Evolutionary conservation across 2,888 invertebrate species (phyloP), one percentile per base, ranked within the genome.

Genomic region (Hypomecis atomaria): DNA sequence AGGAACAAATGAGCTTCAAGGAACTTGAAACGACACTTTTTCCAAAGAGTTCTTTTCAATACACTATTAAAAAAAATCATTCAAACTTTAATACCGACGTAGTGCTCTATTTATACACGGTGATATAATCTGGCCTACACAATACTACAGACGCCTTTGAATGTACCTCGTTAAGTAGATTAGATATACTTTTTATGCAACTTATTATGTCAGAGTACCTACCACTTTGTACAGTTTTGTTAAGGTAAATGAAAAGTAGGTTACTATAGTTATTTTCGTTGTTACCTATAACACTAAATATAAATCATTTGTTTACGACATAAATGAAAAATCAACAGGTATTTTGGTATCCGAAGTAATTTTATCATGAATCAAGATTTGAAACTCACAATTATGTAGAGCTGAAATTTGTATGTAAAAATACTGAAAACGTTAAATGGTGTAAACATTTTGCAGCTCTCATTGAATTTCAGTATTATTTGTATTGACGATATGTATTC

Each of bases 101-200:
- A 7, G 37, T 38, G 56, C 57, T 62, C 82, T 79, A 83, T 85
- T 85, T 83, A 77, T 74, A 73, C 47, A 5, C 43, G 62, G 65
- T 76, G 85, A 86, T 83, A 84, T 72, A 75, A 84, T 85, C 79
- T 79, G 76, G 69, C 78, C 76, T 75, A 79, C 73, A 75, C 52
- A 57, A 62, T 50, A 49, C 37, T 49, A 42, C 69, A 74, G 77
- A 70, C 77, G 77, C 78, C 74, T 79, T 82, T 83, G 74, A 84
- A 82, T 79, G 75, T 76, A 78, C 77, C 78, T 81, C 76, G 81
- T 78, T 79, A 83, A 83, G 77, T 77, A 81, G 82, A 84, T 83
- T 84, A 79, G 52, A 40, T 33, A 42, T 73, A 77, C 69, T 82
- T 83, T 83, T 81, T 84, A 79, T 77, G 78, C 75, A 82, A 82